Evolutionary conservation across 2,113 vertebrate genomes (phyloP), one percentile per base, ranked within the genome.

Genomic region (Lethenteron camtschaticum): DNA sequence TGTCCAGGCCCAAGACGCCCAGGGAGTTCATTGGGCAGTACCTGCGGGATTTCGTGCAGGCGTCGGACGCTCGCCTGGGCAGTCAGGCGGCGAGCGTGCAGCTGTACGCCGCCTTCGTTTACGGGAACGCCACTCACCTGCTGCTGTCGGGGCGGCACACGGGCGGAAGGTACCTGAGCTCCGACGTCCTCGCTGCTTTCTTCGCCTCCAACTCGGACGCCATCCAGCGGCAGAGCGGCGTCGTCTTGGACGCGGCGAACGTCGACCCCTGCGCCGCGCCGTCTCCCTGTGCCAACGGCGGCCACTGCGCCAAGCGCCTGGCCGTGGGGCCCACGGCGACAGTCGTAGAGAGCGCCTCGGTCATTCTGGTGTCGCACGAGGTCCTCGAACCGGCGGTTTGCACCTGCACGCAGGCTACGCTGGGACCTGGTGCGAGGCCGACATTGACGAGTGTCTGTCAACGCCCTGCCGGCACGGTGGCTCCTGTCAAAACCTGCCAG

Each of bases 151-250:
- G 96, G 75, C 89, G 83, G 78, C 81, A 89, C 0, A 74, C 75
- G 74, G 79, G 78, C 11, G 86, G 79, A 72, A 89, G 90, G 73
- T 96, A 96, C 2, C 85, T 99, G 66, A 95, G 80, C 72, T 85
- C 90, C 74, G 89, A 88, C 0, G 90, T 90, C 0, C 91, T 89
- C 57, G 86, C 88, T 71, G 92, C 94, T 74, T 99, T 96, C 82
- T 99, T 99, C 3, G 88, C 96, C 76, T 95, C 90, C 79, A 89
- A 95, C 78, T 90, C 85, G 77, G 91, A 95, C 20, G 74, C 85
- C 69, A 79, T 99, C 59, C 79, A 87, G 73, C 82, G 88, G 16
- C 91, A 95, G 80, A 90, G 87, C 1, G 90, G 91, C 3, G 87
- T 91, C 55, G 81, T 80, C 72, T 80, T 99, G 2, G 88, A 94